Percentiles rank a stretch among this genome's conserved stretches.
These are phyloP conservation scores for Mormyrus proboscirostris DNA, from an alignment of 2,797 vertebrate genomes.

Conservation along the genomic window DNA sequence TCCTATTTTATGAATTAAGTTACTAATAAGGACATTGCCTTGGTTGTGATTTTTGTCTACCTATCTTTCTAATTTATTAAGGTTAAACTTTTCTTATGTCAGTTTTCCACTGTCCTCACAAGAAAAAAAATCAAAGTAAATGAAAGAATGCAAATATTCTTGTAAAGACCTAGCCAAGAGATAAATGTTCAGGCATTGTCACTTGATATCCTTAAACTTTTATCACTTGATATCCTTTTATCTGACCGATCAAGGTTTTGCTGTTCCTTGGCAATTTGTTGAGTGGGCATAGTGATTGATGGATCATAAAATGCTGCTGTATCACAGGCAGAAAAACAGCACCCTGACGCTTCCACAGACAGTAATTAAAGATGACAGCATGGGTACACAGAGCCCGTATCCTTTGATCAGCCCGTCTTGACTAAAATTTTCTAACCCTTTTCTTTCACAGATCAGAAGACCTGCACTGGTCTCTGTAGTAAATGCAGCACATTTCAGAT, in stretches of 20 bases:
- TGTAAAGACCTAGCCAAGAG: conserved; percentile 22
- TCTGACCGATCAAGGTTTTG: conserved; percentile 35
- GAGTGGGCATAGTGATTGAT: conserved; percentile 40
- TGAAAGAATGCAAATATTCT: conserved; percentile 12
- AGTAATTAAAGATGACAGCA: conserved; percentile 39
- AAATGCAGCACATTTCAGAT: not conserved
- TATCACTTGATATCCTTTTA: conserved; percentile 30
- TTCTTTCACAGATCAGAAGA: conserved; percentile 11
- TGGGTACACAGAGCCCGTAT: conserved; percentile 11
- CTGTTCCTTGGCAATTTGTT: conserved; percentile 29
- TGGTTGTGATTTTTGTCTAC: not conserved
- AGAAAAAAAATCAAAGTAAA: not conserved
- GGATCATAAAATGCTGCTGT: conserved; percentile 39
- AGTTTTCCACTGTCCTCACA: not conserved
- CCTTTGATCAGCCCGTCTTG: conserved; percentile 18
- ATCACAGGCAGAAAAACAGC: conserved; percentile 36
- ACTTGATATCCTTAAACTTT: conserved; percentile 35
- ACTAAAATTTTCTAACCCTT: conserved; percentile 5
- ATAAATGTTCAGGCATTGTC: conserved; percentile 34
- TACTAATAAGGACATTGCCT: not conserved
- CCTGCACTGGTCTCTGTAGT: not conserved
- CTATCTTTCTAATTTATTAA: not conserved
- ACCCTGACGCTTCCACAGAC: conserved; percentile 44
- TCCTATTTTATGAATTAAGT: not conserved
- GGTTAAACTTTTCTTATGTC: not conserved